Percentiles rank a stretch among this genome's conserved stretches.
phyloP scores from a whole-genome alignment of 2,113 vertebrate genomes.

The Ictalurus furcatus region DNA sequence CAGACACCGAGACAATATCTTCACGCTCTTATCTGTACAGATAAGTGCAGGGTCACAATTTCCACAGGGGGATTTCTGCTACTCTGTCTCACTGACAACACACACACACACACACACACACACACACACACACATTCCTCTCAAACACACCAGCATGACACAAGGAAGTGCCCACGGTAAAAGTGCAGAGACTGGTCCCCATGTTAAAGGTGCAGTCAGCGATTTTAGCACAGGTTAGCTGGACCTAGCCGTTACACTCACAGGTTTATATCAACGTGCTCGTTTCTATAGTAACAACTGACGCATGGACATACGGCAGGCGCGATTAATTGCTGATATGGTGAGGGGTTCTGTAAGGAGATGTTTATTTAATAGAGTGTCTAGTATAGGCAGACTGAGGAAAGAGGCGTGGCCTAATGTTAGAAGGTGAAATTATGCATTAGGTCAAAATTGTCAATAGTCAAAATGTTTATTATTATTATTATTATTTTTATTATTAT shows the following conservation, averaged over 20 bases:
- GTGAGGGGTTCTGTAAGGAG: no score
- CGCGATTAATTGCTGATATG: no score
- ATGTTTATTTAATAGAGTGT: no score
- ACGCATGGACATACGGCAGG: no score
- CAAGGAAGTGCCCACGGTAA: neutral
- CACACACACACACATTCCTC: neutral
- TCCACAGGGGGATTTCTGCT: slow-evolving; percentile 32
- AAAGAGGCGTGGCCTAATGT: no score
- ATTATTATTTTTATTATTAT: no score
- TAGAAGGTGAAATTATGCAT: no score
- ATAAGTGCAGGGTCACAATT: slow-evolving; percentile 16
- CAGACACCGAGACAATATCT: slow-evolving; percentile 1
- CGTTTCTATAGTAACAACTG: no score
- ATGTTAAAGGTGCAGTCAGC: neutral
- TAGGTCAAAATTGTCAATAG: no score
- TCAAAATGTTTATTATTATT: no score
- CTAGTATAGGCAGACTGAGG: no score
- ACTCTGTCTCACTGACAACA: neutral
- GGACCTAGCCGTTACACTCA: neutral
- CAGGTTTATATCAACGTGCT: neutral
- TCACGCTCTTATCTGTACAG: slow-evolving; percentile 23
- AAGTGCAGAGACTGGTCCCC: neutral
- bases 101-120: neutral
- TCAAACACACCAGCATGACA: neutral
- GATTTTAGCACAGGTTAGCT: neutral